Conservation (phyloP, 2,113 vertebrate genomes). For the Tachysurus vachellii region DNA sequence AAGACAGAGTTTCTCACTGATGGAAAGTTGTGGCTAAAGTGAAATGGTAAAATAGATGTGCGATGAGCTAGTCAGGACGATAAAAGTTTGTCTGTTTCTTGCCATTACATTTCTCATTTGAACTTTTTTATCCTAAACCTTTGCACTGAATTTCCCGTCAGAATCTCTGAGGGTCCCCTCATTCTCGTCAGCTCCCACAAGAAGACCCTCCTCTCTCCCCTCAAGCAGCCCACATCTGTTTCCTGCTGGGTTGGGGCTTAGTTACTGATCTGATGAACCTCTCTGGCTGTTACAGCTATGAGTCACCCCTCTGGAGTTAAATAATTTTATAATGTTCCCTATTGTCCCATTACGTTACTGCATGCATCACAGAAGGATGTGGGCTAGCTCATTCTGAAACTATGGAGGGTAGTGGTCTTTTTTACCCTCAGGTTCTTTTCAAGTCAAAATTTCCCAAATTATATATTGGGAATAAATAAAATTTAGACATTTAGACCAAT, state of each 20-base stretch:
- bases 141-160: constrained; percentile 27
- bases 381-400: constrained; percentile 27
- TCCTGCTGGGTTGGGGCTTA: constrained; percentile 60
- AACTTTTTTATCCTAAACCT: background rate
- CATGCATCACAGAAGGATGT: constrained; percentile 23
- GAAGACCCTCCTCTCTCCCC: constrained; percentile 29
- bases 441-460: background rate
- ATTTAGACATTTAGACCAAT: background rate
- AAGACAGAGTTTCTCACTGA: background rate
- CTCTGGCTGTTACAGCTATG: constrained; percentile 49
- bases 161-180: constrained; percentile 29
- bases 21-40: background rate
- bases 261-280: constrained; percentile 49
- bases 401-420: constrained; percentile 1
- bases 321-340: constrained; percentile 30
- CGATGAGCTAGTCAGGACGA: background rate
- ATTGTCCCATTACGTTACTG: constrained; percentile 1
- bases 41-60: background rate
- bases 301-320: constrained; percentile 66
- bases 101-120: background rate
- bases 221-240: constrained; percentile 66
- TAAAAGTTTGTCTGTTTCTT: constrained; percentile 2
- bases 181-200: constrained; percentile 38
- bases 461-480: background rate
- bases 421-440: background rate